phyloP scores from a whole-genome alignment of 2,113 vertebrate species.

The Phrynosoma blainvillii region DNA sequence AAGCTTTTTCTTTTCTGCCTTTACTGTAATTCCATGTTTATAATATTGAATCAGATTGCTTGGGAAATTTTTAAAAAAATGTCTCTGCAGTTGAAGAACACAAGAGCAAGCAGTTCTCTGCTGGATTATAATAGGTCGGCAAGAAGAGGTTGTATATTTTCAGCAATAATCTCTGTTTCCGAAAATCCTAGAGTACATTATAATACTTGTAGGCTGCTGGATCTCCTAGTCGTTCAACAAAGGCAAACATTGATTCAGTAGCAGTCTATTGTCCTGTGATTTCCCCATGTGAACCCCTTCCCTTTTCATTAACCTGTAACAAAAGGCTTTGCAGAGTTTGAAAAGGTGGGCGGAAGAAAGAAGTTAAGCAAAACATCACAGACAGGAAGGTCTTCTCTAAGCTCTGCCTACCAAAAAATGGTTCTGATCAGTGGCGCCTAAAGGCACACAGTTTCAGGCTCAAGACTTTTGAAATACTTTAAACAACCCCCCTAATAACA shows the following conservation, averaged over 20 bases:
- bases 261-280: slow-evolving; percentile 51
- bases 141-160: slow-evolving; percentile 20
- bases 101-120: slow-evolving; percentile 11
- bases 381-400: not conserved
- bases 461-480: not conserved
- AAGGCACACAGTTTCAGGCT: accelerated
- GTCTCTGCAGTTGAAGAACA: not conserved
- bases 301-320: slow-evolving; percentile 61
- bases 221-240: slow-evolving; percentile 38
- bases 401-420: not conserved
- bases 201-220: slow-evolving; percentile 8
- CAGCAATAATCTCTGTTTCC: slow-evolving; percentile 31
- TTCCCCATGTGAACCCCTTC: slow-evolving; percentile 16
- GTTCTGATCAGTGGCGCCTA: not conserved
- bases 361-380: not conserved
- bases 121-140: slow-evolving; percentile 8
- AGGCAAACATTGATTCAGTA: slow-evolving; percentile 29
- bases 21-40: not conserved
- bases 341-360: slow-evolving; percentile 8
- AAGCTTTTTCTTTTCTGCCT: not conserved
- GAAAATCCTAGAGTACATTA: slow-evolving; percentile 50
- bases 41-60: not conserved
- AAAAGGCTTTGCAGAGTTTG: slow-evolving; percentile 56
- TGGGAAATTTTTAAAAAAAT: not conserved
- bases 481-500: not conserved